Evolutionary conservation across 2,113 vertebrate genomes (phyloP), one percentile per base, ranked within the genome.

Genomic region (Stercorarius parasiticus): DNA sequence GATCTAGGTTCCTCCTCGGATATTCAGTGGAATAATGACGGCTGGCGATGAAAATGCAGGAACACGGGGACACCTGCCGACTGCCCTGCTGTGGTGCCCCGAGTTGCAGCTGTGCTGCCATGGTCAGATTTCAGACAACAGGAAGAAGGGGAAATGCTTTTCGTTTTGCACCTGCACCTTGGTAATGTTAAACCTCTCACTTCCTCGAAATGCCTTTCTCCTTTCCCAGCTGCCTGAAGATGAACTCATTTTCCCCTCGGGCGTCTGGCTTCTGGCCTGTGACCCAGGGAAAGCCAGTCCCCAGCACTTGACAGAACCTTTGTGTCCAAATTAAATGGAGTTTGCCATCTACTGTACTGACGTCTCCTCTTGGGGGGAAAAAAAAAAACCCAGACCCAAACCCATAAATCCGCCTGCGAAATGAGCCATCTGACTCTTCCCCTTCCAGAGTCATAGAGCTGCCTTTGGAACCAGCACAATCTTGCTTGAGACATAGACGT

Each of bases 131-230:
- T 45, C 65, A 36, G n/a, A 18, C 52, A 32, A 10, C 2, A 4
- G 59, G 70, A 84, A 76, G 50, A 23, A 30, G 56, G 22, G 72
- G 55, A 88, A 59, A 50, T 0, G 76, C 84, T 96, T 98, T 70
- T 79, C 13, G 40, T 89, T 93, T 94, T 88, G 96, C 98, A 97
- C 97, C 94, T 97, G 97, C 97, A 97, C 98, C 98, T 98, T 94
- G 93, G 91, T 88, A 64, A 93, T 19, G 6, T 72, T 64, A 26
- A 78, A 53, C 92, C 47, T 85, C 86, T 97, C 92, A 45, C 83
- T 96, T 74, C 88, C 90, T 58, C 11, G 2, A 74, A 74, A 27
- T 1, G 27, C 34, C 4, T 38, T 58, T n/a, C 66, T 55, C 55
- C 73, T 88, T 52, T 70, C 65, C 87, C 61, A 25, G 40, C 69